A percentile compares a stretch with the other conserved stretches of the same genome.
Evolutionary conservation across 2,113 vertebrate genomes (phyloP).

Genomic region (Tupaia chinensis): DNA sequence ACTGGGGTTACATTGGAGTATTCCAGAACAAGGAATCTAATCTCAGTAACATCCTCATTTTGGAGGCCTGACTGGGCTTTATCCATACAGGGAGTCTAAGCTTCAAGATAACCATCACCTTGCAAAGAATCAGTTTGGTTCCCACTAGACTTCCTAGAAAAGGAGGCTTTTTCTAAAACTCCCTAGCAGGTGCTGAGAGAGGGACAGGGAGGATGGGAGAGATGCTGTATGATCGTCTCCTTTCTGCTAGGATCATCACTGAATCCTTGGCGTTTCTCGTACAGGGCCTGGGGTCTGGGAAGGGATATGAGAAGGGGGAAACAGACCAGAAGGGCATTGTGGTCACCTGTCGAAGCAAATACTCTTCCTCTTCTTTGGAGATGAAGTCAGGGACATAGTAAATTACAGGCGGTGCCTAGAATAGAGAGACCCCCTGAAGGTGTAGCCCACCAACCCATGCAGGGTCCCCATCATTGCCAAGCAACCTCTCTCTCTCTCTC

Average conservation of each 20-base stretch:
- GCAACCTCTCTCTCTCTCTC: neutral
- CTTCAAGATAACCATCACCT: neutral
- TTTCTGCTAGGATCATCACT: neutral
- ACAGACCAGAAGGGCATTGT: neutral
- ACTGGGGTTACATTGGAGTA: neutral
- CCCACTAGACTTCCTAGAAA: slow-evolving; percentile 20
- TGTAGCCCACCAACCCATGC: neutral
- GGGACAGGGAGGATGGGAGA: neutral
- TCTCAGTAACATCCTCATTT: neutral
- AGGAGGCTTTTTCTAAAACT: neutral
- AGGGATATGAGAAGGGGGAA: neutral
- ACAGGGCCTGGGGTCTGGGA: neutral
- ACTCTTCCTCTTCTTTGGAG: slow-evolving; percentile 90
- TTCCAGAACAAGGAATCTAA: slow-evolving; percentile 14
- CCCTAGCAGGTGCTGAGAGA: neutral
- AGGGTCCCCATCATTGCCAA: neutral
- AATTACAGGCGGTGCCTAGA: slow-evolving; percentile 89
- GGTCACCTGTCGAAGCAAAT: slow-evolving; percentile 90
- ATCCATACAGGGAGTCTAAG: neutral
- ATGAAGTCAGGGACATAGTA: slow-evolving; percentile 94
- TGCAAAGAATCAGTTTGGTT: slow-evolving; percentile 40
- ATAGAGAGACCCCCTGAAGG: slow-evolving; percentile 42
- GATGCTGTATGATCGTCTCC: neutral
- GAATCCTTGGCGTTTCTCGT: neutral
- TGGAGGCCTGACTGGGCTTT: neutral